Evolutionary conservation across 2,888 invertebrate species (phyloP), one percentile per base, ranked within the genome.

Genomic region (Phyto melanocephala): DNA sequence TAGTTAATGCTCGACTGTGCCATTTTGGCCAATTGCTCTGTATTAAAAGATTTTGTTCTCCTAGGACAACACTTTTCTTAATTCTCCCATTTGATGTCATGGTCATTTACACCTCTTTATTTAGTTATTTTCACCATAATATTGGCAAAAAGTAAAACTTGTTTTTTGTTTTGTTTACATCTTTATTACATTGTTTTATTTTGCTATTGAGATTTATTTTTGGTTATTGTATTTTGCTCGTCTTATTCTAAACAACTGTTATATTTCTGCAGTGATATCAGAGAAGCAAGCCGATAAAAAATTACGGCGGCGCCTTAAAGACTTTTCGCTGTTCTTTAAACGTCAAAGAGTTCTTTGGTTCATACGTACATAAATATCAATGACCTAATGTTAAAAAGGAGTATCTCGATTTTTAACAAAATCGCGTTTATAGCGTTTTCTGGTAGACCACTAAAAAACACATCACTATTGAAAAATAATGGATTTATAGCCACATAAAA

Each of bases 1-100:
- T 81, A 65, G 81, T 86, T 85, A 79, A 83, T 84, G 77, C 84
- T 86, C 86, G 83, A 86, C 86, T 86, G 75, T 84, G 42, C 37
- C 50, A 28, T 71, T 71, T 67, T 20, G 11, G 33, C n/a, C 6
- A 13, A 17, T 65, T 50, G 58, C 60, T 70, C 63, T 62, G 58
- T 37, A 52, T 70, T 77, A 78, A 72, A 77, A 77, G 72, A 71
- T 63, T 42, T 28, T 3, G 3, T 72, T 79, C 47, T 60, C 75
- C 58, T 60, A 82, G 70, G 70, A 65, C 42, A 3, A 2, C n/a
- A 2, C 10, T 13, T 47, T 10, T 71, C 24, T 8, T 1, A n/a
- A 37, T 17, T 62, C 60, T 40, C 60, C 8, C 54, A 40, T 3
- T 5, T 58, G 4, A 8, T 37, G 15, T 50, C 35, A 37, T 10